Base-by-base conservation (phyloP, 1,140 invertebrate species). In the Scylla paramamosain region DNA sequence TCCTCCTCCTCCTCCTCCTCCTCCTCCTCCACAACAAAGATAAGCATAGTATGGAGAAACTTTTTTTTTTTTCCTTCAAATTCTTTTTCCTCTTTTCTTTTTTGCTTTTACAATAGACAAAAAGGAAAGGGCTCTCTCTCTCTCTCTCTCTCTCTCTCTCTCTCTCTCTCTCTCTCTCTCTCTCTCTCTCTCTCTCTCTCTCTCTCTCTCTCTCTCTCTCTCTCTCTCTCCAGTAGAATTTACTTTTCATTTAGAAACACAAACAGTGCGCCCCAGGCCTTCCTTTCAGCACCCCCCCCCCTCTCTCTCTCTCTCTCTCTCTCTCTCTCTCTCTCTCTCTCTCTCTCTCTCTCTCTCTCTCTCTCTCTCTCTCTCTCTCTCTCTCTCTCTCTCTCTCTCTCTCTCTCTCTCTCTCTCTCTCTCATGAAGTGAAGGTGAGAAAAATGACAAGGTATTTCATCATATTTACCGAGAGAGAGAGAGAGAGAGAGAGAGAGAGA, bases 301-400 rank as follows among this genome's bases (percentile, higher is more conserved):
- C 31, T 32, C 25, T 32, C 25, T n/a, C 86, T 88, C 25, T 88
- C 25, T n/a, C 86, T 28, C 86, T 28, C 31, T 88, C 32, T 88
- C 31, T 88, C 86, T 88, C 86, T 88, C 86, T 88, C 86, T 88
- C 28, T 83, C 28, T n/a, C 28, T 29, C 28, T 25, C 77, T 29
- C 28, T 88, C 31, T 32, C 25, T 32, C 25, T n/a, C 86, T 88
- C 25, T 88, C 25, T n/a, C 86, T 28, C 86, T 28, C 31, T 88
- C 32, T 88, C 31, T 88, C 86, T 88, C 86, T 88, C 86, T 88
- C 86, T 88, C 86, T 88, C 86, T 88, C 86, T 88, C 86, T 88
- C 86, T 88, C 86, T 88, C 86, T 88, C 86, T 88, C 86, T 88
- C 86, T 88, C 86, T 88, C 86, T 88, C 86, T n/a, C 86, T 88